Percentiles rank a stretch among this genome's conserved stretches.
Conservation (phyloP, 2,113 vertebrate species). For the Gallinago paraguaiae region DNA sequence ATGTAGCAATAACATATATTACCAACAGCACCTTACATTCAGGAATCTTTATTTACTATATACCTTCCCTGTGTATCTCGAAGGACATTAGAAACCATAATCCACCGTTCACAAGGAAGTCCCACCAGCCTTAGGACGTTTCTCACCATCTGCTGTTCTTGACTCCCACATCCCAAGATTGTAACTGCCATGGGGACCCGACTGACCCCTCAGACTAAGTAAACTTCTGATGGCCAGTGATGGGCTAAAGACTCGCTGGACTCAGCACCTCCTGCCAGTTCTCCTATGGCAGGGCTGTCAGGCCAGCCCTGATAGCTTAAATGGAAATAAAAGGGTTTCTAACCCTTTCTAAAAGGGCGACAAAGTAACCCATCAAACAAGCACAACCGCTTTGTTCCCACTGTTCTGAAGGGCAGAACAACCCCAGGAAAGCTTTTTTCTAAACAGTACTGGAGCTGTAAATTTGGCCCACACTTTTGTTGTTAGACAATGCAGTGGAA, state of each 20-base stretch:
- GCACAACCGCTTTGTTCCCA: neutral
- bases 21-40: neutral
- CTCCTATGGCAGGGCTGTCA: neutral
- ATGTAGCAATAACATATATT: neutral
- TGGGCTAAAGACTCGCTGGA: neutral
- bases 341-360: neutral
- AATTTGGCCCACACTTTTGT: constrained; percentile 8
- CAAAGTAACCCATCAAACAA: constrained; percentile 12
- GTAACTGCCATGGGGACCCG: fast-evolving
- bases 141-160: neutral
- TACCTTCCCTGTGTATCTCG: neutral
- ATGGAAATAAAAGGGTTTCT: constrained; percentile 9
- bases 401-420: constrained; percentile 10
- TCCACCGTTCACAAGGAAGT: neutral
- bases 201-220: neutral
- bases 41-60: neutral
- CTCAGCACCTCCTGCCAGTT: neutral
- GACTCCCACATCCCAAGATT: neutral
- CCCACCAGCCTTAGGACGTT: neutral
- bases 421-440: constrained; percentile 17
- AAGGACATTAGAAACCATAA: neutral
- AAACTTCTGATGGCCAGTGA: neutral
- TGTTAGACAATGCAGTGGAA: constrained; percentile 1
- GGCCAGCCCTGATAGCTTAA: neutral
- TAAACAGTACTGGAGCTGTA: constrained; percentile 3